Evolutionary conservation across 2,888 invertebrate genomes (phyloP).

Genomic region (Miltochrista miniata): DNA sequence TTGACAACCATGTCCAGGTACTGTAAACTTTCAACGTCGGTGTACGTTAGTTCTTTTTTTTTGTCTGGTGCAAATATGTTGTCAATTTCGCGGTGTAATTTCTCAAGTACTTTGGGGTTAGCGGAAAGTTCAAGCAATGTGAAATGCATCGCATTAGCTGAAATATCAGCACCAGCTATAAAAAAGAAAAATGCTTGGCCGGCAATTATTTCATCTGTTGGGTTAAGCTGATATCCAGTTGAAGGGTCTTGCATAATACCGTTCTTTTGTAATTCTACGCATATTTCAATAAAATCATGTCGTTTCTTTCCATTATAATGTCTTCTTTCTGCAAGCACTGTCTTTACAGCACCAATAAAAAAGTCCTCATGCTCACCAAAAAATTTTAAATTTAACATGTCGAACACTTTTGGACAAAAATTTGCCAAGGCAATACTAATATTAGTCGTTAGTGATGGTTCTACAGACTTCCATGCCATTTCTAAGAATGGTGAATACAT

Average conservation of each 20-base stretch:
- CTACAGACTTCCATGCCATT: conserved; percentile 50
- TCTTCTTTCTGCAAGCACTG: conserved; percentile 49
- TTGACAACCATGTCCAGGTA: conserved; percentile 67
- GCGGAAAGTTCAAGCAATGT: conserved; percentile 59
- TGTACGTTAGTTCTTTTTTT: conserved; percentile 54
- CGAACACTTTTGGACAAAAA: conserved; percentile 45
- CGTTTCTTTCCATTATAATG: conserved; percentile 29
- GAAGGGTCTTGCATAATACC: conserved; percentile 51
- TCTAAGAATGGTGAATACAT: conserved; percentile 64
- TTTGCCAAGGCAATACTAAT: conserved; percentile 37
- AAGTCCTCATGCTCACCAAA: conserved; percentile 59
- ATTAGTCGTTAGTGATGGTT: conserved; percentile 38
- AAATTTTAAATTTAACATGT: conserved; percentile 46
- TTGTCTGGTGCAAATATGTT: conserved; percentile 41
- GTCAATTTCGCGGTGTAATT: conserved; percentile 66
- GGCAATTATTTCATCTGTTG: conserved; percentile 60
- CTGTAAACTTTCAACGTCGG: conserved; percentile 54
- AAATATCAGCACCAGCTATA: conserved; percentile 71
- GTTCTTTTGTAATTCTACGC: conserved; percentile 56
- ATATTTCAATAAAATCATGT: conserved; percentile 62
- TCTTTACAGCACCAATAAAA: conserved; percentile 57
- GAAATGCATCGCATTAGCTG: conserved; percentile 65
- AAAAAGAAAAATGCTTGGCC: conserved; percentile 77
- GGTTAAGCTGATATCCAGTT: conserved; percentile 52
- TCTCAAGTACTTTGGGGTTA: conserved; percentile 57